These are phyloP conservation scores for Corythornis madagascariensis DNA, from an alignment of 2,113 vertebrate species.

Conservation along the genomic window DNA sequence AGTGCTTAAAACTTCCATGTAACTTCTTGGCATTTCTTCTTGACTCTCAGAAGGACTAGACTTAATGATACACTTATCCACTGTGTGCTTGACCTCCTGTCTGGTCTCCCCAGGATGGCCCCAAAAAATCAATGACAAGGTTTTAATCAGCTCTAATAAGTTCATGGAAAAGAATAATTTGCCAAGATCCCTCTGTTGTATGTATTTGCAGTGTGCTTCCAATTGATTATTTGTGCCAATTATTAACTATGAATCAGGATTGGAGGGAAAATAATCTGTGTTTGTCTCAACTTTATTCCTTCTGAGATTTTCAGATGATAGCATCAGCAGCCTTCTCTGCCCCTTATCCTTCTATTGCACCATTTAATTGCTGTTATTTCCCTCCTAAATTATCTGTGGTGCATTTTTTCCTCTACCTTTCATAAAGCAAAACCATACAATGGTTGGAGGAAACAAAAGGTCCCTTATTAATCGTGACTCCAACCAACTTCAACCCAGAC, in stretches of 20 bases:
- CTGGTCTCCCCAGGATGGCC: not conserved
- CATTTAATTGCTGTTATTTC: constrained; percentile 35
- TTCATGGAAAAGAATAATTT: not conserved
- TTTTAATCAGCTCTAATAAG: constrained; percentile 35
- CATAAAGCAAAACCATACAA: not conserved
- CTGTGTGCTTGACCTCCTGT: not conserved
- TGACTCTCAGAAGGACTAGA: not conserved
- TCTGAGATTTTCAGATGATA: constrained; percentile 31
- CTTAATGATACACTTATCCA: constrained; percentile 4
- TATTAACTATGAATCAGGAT: not conserved
- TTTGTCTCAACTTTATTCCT: not conserved
- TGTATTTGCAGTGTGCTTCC: not conserved
- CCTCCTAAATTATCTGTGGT: not conserved
- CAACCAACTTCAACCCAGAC: not conserved
- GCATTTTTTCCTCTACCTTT: not conserved
- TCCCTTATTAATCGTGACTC: not conserved
- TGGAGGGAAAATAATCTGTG: not conserved
- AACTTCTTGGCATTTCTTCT: constrained; percentile 7
- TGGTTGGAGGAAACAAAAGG: not conserved
- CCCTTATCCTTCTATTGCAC: not conserved
- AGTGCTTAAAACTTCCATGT: not conserved
- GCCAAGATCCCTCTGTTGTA: not conserved
- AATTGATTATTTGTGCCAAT: constrained; percentile 45
- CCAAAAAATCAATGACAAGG: constrained; percentile 17
- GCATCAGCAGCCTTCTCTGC: not conserved